A percentile compares a stretch with the other conserved stretches of the same genome.
These are phyloP conservation scores for Rhinella marina DNA, from an alignment of 2,797 vertebrate species.

Conservation along the genomic window DNA sequence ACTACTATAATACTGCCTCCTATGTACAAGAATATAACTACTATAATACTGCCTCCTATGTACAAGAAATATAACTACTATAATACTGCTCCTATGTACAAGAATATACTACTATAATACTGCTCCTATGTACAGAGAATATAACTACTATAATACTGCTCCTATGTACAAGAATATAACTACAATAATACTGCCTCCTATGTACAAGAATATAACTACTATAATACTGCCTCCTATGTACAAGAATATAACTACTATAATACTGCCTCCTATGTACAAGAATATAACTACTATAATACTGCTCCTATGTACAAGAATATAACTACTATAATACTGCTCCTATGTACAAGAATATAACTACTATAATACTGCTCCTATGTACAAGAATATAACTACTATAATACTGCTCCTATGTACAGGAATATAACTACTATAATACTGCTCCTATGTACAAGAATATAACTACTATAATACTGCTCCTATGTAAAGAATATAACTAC, in stretches of 20 bases:
- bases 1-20: not conserved
- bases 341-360: slow-evolving; percentile 16
- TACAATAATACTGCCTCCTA: not conserved
- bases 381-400: slow-evolving; percentile 16
- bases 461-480: slow-evolving; percentile 1
- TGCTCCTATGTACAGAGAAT: not conserved
- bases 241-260: slow-evolving; percentile 22
- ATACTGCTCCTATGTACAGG: slow-evolving; percentile 1
- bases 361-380: slow-evolving; percentile 8
- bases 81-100: not conserved
- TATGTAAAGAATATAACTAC: slow-evolving; percentile 6
- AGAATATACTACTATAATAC: not conserved
- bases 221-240: not conserved
- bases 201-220: not conserved
- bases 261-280: slow-evolving; percentile 10
- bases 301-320: slow-evolving; percentile 10
- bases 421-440: slow-evolving; percentile 17
- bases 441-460: not conserved
- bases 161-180: slow-evolving; percentile 2
- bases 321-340: slow-evolving; percentile 20
- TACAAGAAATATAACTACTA: too few species aligned
- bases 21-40: not conserved
- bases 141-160: slow-evolving; percentile 5
- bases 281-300: slow-evolving; percentile 24
- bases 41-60: too few species aligned